These are phyloP conservation scores for Cichladusa arquata DNA, from an alignment of 2,113 vertebrate species.

Conservation along the genomic window DNA sequence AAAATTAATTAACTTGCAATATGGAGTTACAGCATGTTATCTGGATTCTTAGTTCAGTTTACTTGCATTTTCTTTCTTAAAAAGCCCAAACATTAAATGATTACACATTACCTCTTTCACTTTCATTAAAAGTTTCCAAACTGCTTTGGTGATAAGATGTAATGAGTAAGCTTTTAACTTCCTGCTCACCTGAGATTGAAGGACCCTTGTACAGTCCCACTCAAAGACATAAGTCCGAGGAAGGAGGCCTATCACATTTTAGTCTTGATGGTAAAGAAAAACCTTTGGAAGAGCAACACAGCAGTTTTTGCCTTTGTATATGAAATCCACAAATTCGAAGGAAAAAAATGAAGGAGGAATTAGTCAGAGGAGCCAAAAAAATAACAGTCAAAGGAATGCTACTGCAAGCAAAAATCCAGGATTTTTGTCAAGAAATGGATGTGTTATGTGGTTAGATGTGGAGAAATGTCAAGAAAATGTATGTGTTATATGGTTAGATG, in stretches of 20 bases:
- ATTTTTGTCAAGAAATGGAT: neutral
- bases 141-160: neutral
- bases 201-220: neutral
- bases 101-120: neutral
- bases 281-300: neutral
- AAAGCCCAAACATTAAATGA: neutral
- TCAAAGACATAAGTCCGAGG: neutral
- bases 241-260: neutral
- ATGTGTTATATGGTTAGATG: neutral
- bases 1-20: neutral
- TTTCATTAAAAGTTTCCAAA: neutral
- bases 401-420: neutral
- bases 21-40: neutral
- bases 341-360: neutral
- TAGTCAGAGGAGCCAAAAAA: neutral
- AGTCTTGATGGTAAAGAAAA: neutral
- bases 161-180: conserved; percentile 28
- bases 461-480: neutral
- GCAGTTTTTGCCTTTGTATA: neutral
- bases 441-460: neutral
- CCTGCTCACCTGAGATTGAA: neutral
- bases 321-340: neutral
- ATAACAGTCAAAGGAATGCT: neutral
- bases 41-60: neutral
- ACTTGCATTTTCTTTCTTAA: neutral